These are phyloP conservation scores for Spea bombifrons DNA, from an alignment of 2,113 vertebrate species.

Conservation along the genomic window DNA sequence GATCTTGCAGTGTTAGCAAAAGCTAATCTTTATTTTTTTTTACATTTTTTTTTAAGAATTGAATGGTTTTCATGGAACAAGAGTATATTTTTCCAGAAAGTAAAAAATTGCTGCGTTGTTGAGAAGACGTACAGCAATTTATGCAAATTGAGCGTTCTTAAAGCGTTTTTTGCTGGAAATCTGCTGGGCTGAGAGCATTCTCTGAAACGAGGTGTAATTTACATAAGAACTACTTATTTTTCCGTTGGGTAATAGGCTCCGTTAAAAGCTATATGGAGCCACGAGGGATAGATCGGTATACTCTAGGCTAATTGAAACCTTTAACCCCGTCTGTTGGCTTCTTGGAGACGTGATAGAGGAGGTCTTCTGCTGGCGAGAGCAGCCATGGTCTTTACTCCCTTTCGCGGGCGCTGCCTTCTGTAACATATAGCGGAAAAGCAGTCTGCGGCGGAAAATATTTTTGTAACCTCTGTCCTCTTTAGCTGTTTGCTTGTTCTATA, in stretches of 20 bases:
- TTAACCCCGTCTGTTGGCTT: background rate
- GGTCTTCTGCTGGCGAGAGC: background rate
- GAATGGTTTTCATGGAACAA: background rate
- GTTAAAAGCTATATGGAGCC: background rate
- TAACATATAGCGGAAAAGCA: background rate
- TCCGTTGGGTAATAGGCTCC: background rate
- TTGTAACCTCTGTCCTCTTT: no score
- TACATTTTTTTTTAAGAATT: background rate
- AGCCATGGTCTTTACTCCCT: no score
- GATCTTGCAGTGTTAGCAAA: constrained; percentile 31
- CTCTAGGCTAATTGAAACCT: background rate
- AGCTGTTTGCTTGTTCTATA: background rate
- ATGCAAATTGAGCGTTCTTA: background rate
- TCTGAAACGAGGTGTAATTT: background rate
- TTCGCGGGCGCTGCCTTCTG: no score
- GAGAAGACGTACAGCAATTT: background rate
- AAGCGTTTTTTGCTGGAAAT: background rate
- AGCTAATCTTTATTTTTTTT: background rate
- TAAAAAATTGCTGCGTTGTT: background rate
- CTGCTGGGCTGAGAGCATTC: background rate
- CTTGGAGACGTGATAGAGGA: background rate
- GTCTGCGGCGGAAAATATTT: no score
- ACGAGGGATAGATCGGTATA: background rate
- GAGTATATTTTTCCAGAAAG: background rate
- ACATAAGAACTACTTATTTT: background rate